These are phyloP conservation scores for Tipula unca DNA, from an alignment of 2,888 invertebrate genomes.

Conservation along the genomic window DNA sequence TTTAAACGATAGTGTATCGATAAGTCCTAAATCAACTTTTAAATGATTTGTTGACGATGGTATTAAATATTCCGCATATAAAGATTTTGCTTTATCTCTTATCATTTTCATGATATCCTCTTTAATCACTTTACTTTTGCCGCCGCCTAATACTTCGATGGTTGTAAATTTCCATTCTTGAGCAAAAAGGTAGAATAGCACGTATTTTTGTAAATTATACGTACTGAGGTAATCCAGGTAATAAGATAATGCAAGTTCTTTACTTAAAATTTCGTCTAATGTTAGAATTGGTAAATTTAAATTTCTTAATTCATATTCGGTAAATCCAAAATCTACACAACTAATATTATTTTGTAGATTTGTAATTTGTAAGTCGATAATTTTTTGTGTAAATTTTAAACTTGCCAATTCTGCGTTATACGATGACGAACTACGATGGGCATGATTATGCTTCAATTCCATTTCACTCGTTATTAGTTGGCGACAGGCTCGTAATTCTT, in stretches of 20 bases:
- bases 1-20: constrained; percentile 28
- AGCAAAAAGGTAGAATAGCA: constrained; percentile 29
- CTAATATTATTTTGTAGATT: constrained; percentile 27
- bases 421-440: constrained; percentile 21
- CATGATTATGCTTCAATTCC: constrained; percentile 23
- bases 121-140: constrained; percentile 22
- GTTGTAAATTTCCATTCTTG: constrained; percentile 28
- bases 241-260: constrained; percentile 29
- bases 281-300: constrained; percentile 27
- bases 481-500: constrained; percentile 28
- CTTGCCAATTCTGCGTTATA: constrained; percentile 27
- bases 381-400: constrained; percentile 28
- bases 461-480: constrained; percentile 29
- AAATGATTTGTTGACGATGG: constrained; percentile 26
- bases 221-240: constrained; percentile 29
- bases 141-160: not conserved
- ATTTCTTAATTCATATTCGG: not conserved
- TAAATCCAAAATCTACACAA: constrained; percentile 17
- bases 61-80: constrained; percentile 27
- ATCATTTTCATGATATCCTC: constrained; percentile 26
- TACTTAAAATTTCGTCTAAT: constrained; percentile 29
- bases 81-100: constrained; percentile 27
- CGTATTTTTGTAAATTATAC: constrained; percentile 29
- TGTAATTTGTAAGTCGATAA: constrained; percentile 28
- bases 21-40: constrained; percentile 27